Evolutionary conservation across 2,797 vertebrate species (phyloP).

Genomic region (Choloepus didactylus): DNA sequence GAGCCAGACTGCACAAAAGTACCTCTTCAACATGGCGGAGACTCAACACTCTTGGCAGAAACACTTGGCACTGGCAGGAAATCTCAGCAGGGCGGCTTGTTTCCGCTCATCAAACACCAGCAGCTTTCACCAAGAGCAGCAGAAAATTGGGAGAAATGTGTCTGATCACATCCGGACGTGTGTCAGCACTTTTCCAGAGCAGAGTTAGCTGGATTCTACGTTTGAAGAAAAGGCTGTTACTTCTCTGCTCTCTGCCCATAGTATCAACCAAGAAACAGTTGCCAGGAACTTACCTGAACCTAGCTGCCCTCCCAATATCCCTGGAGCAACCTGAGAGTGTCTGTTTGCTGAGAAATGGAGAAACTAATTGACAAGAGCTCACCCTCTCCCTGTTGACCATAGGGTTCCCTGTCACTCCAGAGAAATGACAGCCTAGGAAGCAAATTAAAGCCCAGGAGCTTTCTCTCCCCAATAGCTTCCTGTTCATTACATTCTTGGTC

Average conservation of each 20-base stretch:
- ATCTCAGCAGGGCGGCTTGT: conserved; percentile 87
- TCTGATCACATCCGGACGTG: conserved; percentile 80
- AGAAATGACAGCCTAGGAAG: background rate
- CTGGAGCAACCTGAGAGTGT: background rate
- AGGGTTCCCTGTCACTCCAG: background rate
- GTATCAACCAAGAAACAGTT: conserved; percentile 71
- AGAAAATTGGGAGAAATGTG: conserved; percentile 78
- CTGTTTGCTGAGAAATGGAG: conserved; percentile 5
- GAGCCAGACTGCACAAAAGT: conserved; percentile 71
- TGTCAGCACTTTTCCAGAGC: conserved; percentile 87
- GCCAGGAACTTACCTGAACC: conserved; percentile 33
- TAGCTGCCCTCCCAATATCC: conserved; percentile 20
- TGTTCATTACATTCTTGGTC: background rate
- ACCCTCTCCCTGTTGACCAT: background rate
- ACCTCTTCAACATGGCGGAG: conserved; percentile 74
- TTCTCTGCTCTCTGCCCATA: conserved; percentile 67
- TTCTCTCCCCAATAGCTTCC: background rate
- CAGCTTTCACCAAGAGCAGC: conserved; percentile 79
- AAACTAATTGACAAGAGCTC: background rate
- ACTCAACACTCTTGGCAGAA: conserved; percentile 83
- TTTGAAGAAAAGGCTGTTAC: conserved; percentile 84
- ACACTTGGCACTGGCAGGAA: conserved; percentile 82
- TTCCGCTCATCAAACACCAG: conserved; percentile 87
- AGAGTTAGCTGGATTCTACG: conserved; percentile 79
- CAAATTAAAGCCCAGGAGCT: background rate